Percentiles rank a stretch among this genome's conserved stretches.
phyloP scores from a whole-genome alignment of 2,888 invertebrate genomes.

The Anagyrus pseudococci region DNA sequence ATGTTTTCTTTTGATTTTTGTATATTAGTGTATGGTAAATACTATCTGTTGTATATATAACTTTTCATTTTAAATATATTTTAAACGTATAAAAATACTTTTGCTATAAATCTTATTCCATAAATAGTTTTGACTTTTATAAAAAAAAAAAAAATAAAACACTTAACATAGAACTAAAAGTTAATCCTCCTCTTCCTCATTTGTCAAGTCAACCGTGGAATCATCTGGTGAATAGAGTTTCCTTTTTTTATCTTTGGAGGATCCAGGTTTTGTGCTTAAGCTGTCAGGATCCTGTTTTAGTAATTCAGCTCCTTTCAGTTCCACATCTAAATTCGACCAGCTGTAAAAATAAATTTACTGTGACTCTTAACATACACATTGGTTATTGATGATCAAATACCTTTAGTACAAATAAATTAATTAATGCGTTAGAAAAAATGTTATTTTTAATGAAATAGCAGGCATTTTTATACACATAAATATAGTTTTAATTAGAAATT shows the following conservation, averaged over 20 bases:
- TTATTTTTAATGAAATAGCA: not conserved
- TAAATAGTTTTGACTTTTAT: slow-evolving; percentile 11
- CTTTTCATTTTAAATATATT: not conserved
- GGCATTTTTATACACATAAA: not conserved
- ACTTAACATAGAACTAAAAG: no score
- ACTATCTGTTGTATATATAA: no score
- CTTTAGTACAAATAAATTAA: not conserved
- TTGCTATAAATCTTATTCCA: not conserved
- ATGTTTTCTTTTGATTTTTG: no score
- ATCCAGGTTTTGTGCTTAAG: not conserved
- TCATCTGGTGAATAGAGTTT: slow-evolving; percentile 30
- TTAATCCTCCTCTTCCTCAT: slow-evolving; percentile 4
- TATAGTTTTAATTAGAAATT: not conserved
- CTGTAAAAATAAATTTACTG: slow-evolving; percentile 11
- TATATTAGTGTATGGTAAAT: no score
- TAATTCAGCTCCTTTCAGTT: no score
- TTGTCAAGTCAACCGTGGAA: slow-evolving; percentile 18
- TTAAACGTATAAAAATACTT: not conserved
- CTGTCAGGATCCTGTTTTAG: not conserved
- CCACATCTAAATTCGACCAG: slow-evolving; percentile 25
- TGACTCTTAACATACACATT: not conserved
- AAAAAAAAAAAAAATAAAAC: slow-evolving; percentile 17
- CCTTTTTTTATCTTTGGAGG: slow-evolving; percentile 19
- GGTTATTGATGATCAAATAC: not conserved
- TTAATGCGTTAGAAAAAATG: not conserved